phyloP scores from a whole-genome alignment of 2,113 vertebrate species.

The Illadopsis cleaveri region DNA sequence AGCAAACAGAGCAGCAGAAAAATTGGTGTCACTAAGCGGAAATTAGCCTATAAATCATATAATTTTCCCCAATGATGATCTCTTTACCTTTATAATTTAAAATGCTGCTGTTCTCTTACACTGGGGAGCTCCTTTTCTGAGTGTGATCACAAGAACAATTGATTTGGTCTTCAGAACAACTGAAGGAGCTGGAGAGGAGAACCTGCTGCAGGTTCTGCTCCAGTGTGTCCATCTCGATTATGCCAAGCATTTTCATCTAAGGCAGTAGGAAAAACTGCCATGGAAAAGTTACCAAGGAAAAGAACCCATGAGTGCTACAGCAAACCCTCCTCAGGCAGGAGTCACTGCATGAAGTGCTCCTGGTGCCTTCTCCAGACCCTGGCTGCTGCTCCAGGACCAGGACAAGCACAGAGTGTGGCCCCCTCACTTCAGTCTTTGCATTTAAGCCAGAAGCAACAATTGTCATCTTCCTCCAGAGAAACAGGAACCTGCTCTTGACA shows the following conservation, averaged over 20 bases:
- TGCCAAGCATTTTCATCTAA: not conserved
- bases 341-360: not conserved
- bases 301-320: not conserved
- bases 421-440: not conserved
- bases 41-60: not conserved
- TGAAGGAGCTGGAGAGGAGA: not conserved
- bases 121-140: not conserved
- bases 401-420: not conserved
- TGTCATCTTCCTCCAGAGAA: not conserved
- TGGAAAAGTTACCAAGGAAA: not conserved
- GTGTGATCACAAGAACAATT: not conserved
- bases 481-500: not conserved
- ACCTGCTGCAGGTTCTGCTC: not conserved
- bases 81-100: not conserved
- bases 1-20: not conserved
- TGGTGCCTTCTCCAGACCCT: not conserved
- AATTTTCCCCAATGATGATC: rapidly evolving
- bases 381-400: not conserved
- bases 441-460: not conserved
- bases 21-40: not conserved
- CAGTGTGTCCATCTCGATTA: not conserved
- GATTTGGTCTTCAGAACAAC: not conserved
- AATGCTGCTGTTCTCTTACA: not conserved
- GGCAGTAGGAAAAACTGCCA: not conserved
- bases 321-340: not conserved